A percentile compares a stretch with the other conserved stretches of the same genome.
phyloP scores from a whole-genome alignment of 1,140 invertebrate genomes.

The Ganaspis sp. region DNA sequence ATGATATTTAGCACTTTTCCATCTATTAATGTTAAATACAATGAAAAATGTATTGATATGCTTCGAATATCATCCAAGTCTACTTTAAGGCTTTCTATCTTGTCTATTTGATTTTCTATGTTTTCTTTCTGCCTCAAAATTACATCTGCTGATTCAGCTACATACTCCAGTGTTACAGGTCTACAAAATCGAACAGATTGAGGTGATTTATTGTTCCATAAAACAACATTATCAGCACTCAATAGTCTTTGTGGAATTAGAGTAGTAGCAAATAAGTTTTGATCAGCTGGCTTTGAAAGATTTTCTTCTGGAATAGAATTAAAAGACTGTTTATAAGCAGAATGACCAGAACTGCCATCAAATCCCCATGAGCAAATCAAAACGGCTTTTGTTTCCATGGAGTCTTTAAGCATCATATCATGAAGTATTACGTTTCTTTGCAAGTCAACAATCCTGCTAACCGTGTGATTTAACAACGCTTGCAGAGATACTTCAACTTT shows the following conservation, averaged over 20 bases:
- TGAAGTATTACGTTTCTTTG: constrained; percentile 12
- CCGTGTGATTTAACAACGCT: constrained; percentile 26
- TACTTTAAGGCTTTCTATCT: neutral
- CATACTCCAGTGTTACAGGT: neutral
- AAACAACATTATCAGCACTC: neutral
- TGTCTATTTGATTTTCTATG: neutral
- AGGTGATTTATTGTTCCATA: neutral
- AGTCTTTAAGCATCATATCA: neutral
- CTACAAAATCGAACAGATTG: neutral
- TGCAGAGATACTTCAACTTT: constrained; percentile 3
- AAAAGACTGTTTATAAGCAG: constrained; percentile 24
- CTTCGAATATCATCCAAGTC: neutral
- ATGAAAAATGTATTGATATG: neutral
- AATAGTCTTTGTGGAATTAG: neutral
- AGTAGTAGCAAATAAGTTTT: constrained; percentile 6
- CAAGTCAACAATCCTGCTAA: constrained; percentile 18
- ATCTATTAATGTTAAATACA: too few species aligned
- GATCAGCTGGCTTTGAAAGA: neutral
- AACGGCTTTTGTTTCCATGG: neutral
- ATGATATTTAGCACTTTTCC: too few species aligned
- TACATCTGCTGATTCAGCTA: neutral
- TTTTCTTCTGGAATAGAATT: neutral
- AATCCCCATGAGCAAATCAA: neutral
- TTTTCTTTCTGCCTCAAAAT: neutral
- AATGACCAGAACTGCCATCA: constrained; percentile 12